Percentiles rank a stretch among this genome's conserved stretches.
These are phyloP conservation scores for Callospermophilus lateralis DNA, from an alignment of 2,113 vertebrate genomes.

Conservation along the genomic window DNA sequence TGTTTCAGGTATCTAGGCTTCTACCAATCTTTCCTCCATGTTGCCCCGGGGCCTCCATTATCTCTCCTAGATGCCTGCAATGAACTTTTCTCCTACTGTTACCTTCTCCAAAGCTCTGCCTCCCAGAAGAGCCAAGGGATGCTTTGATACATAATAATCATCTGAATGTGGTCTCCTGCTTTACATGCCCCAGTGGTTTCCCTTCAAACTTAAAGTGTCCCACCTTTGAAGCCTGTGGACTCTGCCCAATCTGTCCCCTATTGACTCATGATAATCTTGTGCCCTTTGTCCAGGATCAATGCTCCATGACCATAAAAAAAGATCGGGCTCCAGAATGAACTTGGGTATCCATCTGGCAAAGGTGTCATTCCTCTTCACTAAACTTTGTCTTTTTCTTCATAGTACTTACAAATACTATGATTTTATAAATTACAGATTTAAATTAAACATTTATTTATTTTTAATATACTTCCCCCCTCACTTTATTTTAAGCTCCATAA, in stretches of 20 bases:
- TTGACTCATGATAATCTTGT: background rate
- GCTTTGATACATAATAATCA: background rate
- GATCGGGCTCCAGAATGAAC: background rate
- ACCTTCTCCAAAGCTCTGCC: background rate
- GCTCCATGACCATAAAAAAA: background rate
- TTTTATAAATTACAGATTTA: background rate
- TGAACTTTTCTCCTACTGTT: background rate
- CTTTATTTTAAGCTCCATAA: background rate
- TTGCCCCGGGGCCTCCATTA: rapidly evolving
- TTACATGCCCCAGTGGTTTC: background rate
- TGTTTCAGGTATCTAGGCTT: background rate
- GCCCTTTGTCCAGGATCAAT: background rate
- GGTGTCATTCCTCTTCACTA: background rate
- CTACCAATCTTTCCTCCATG: background rate
- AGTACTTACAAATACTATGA: background rate
- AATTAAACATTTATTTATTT: background rate
- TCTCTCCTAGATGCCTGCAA: background rate
- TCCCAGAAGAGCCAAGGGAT: background rate
- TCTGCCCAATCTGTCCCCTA: background rate
- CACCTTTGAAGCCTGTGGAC: background rate
- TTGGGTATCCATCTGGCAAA: background rate
- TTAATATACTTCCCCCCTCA: background rate
- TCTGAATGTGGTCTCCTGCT: background rate
- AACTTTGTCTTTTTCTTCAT: background rate
- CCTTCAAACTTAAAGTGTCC: background rate